phyloP scores from a whole-genome alignment of 2,113 vertebrate genomes.

The Podiceps cristatus region DNA sequence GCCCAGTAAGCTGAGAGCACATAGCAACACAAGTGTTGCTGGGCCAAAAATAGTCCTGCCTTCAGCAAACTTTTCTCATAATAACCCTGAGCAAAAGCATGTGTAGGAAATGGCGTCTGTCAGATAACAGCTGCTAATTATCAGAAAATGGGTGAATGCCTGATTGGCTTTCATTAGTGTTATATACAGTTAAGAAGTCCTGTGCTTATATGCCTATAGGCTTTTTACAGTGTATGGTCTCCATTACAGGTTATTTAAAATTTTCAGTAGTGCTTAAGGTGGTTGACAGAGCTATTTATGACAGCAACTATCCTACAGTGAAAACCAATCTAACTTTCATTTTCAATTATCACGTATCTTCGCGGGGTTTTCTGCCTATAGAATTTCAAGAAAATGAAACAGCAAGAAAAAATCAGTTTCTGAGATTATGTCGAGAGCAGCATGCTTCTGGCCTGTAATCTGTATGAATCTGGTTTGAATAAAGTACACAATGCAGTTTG shows the following conservation, averaged over 20 bases:
- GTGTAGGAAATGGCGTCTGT: slow-evolving; percentile 66
- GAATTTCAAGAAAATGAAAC: background rate
- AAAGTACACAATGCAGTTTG: background rate
- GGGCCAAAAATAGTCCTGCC: slow-evolving; percentile 74
- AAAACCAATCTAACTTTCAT: background rate
- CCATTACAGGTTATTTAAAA: background rate
- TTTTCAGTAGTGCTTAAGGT: background rate
- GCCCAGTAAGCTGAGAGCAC: slow-evolving; percentile 71
- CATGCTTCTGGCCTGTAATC: background rate
- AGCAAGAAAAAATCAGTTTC: background rate
- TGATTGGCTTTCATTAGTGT: background rate
- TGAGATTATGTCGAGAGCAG: background rate
- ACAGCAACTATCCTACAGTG: background rate
- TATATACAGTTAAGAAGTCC: background rate
- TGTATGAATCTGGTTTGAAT: background rate
- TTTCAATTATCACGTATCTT: background rate
- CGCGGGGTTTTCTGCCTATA: background rate
- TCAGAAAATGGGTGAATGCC: slow-evolving; percentile 36
- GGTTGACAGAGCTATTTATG: background rate
- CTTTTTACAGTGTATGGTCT: background rate
- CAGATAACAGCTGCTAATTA: slow-evolving; percentile 65
- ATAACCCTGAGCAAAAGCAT: slow-evolving; percentile 64
- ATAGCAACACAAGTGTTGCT: slow-evolving; percentile 62
- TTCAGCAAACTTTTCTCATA: slow-evolving; percentile 67
- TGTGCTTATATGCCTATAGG: background rate